Evolutionary conservation across 1,140 invertebrate species (phyloP).

Genomic region (Drosophila rufa): DNA sequence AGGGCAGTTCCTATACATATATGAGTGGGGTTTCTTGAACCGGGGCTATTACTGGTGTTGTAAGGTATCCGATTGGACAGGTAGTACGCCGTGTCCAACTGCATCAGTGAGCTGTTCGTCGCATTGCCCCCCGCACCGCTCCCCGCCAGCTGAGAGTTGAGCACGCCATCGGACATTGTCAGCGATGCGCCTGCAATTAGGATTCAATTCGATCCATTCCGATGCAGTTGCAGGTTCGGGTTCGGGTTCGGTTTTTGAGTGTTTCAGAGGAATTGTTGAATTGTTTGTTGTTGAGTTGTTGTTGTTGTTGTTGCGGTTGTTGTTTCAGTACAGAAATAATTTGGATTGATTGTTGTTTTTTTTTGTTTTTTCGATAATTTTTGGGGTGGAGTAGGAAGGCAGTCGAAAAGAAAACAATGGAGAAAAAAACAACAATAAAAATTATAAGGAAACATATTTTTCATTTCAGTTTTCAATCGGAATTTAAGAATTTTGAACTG

Average conservation of each 20-base stretch:
- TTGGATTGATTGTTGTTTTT: constrained; percentile 45
- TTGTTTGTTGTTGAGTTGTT: constrained; percentile 54
- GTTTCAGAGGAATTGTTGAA: constrained; percentile 43
- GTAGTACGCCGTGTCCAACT: constrained; percentile 77
- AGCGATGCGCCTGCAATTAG: constrained; percentile 62
- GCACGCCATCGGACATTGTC: constrained; percentile 76
- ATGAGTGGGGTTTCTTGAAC: constrained; percentile 9
- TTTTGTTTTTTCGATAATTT: constrained; percentile 14
- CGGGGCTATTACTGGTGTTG: constrained; percentile 77
- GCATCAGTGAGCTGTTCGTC: constrained; percentile 72
- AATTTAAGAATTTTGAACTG: constrained; percentile 34
- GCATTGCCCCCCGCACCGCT: constrained; percentile 63
- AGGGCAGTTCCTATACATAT: background rate
- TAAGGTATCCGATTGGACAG: constrained; percentile 82
- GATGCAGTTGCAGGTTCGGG: constrained; percentile 5
- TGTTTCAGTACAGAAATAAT: constrained; percentile 59
- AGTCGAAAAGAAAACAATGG: constrained; percentile 73
- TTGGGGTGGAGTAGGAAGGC: constrained; percentile 51
- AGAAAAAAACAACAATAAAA: constrained; percentile 81
- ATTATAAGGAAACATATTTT: constrained; percentile 70
- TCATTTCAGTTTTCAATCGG: constrained; percentile 23
- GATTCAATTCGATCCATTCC: constrained; percentile 21
- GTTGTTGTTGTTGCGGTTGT: constrained; percentile 63
- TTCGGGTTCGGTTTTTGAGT: constrained; percentile 16
- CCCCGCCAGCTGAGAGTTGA: constrained; percentile 59